phyloP scores from a whole-genome alignment of 2,113 vertebrate species.

The Tachuris rubrigastra region DNA sequence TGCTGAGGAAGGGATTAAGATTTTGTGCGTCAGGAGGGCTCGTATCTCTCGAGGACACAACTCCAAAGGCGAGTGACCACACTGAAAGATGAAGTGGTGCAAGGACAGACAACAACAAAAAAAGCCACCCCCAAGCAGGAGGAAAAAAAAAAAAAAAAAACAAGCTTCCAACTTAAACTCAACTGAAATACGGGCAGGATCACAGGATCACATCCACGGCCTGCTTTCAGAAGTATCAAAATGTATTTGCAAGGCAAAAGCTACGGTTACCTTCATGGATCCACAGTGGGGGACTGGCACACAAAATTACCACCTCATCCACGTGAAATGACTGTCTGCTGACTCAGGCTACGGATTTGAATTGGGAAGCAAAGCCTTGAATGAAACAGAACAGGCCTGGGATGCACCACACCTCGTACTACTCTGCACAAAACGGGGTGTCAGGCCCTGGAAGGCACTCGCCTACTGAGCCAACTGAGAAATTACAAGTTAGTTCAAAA shows the following conservation, averaged over 20 bases:
- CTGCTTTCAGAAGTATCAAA: not conserved
- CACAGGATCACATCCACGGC: not conserved
- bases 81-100: not conserved
- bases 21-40: fast-evolving
- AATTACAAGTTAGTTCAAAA: not conserved
- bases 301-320: not conserved
- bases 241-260: not conserved
- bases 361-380: not conserved
- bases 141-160: not conserved
- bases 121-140: not conserved
- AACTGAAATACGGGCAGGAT: not conserved
- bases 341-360: not conserved
- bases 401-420: fast-evolving
- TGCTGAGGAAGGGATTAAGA: not conserved
- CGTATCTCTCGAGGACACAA: not conserved
- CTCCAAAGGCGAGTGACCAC: not conserved
- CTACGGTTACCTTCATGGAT: not conserved
- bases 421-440: not conserved
- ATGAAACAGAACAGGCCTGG: not conserved
- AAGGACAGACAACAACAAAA: not conserved
- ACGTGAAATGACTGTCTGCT: not conserved
- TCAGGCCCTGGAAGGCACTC: not conserved
- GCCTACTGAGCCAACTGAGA: not conserved
- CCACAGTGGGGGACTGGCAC: not conserved
- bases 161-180: not conserved